Conservation (phyloP, 2,888 invertebrate species). For the Heliconius hortense region DNA sequence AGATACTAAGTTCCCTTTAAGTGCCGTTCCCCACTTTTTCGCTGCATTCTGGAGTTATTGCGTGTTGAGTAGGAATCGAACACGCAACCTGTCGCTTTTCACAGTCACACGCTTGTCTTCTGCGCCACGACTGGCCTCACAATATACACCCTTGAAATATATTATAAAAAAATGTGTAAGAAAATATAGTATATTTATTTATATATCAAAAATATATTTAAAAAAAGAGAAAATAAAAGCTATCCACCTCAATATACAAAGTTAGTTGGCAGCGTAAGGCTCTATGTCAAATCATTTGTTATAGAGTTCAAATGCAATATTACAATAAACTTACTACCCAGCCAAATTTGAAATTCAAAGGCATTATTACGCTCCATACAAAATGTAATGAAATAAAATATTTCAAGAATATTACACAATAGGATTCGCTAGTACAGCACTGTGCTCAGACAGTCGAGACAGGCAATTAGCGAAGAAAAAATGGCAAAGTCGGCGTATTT, state of each 20-base stretch:
- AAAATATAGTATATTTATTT: too few species aligned
- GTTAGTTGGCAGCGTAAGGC: neutral
- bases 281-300: constrained; percentile 4
- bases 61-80: too few species aligned
- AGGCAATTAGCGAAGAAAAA: constrained; percentile 26
- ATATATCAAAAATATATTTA: too few species aligned
- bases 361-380: constrained; percentile 8
- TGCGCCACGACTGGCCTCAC: neutral
- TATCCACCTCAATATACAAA: neutral
- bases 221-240: too few species aligned
- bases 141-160: neutral
- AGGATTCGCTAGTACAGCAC: constrained; percentile 6
- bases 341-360: neutral
- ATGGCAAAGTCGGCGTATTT: constrained; percentile 31
- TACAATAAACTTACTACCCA: neutral
- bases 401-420: constrained; percentile 17
- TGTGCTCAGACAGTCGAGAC: constrained; percentile 27
- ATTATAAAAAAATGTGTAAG: too few species aligned
- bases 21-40: neutral
- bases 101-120: neutral
- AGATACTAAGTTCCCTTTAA: neutral
- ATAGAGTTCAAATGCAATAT: constrained; percentile 3
- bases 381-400: constrained; percentile 15
- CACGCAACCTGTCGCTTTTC: neutral
- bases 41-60: neutral